Base-by-base conservation (phyloP, 2,797 vertebrate genomes). In the Enteromius argenteus region DNA sequence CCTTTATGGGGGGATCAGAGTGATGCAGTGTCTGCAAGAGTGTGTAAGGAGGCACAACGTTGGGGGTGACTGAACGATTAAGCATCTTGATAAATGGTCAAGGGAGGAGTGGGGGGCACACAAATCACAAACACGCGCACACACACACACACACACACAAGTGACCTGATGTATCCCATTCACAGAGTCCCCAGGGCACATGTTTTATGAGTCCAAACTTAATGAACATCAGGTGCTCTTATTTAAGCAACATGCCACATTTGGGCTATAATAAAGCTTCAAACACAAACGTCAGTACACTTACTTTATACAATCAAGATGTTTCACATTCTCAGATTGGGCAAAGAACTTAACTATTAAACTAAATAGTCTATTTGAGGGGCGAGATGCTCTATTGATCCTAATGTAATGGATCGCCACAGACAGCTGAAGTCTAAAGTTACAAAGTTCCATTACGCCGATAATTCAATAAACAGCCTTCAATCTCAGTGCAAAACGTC, bases 1-100 rank as follows among this genome's bases (percentile, higher is more conserved):
- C 88, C 91, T 94, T 94, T 93, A 93, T 92, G 91, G 89, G 90
- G 84, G 89, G 91, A 94, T 92, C 92, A 93, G 89, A 92, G 89
- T 83, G 87, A 88, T 90, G 75, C 66, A 68, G 86, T 81, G 68
- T 78, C 53, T 69, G 73, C 44, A 60, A 39, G 73, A 39, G 58
- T 42, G 23, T 42, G n/a, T 15, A 51, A 27, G 7, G n/a, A 79
- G 32, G 64, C 44, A 73, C 30, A 39, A 58, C 42, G 15, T 60
- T 42, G 19, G 67, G 62, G 87, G 64, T 37, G 60, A 62, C 35
- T 30, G 66, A 46, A 72, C 11, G 49, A 81, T 66, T 62, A 30
- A 58, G 77, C 51, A 68, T 73, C 60, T 80, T 4, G 56, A 64
- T 88, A 42, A 84, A 60, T 68, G 68, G 51, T 68, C 21, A 81